These are phyloP conservation scores for Oncorhynchus gorbuscha DNA, from an alignment of 2,113 vertebrate species.

Conservation along the genomic window DNA sequence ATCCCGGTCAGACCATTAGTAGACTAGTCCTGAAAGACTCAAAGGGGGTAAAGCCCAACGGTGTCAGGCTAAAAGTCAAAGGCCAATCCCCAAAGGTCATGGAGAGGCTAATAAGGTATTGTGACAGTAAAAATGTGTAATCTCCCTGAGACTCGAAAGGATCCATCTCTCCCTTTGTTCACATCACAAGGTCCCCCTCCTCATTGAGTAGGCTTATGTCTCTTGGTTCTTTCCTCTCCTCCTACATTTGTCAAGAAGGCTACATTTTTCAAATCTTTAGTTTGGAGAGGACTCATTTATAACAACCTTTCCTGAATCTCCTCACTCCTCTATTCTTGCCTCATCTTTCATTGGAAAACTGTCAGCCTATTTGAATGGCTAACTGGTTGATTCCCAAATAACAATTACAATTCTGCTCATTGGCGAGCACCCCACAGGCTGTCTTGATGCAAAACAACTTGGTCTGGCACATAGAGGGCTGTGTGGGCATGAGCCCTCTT, in stretches of 20 bases:
- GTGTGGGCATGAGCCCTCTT: conserved; percentile 58
- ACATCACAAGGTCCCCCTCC: conserved; percentile 44
- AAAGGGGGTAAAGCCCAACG: conserved; percentile 39
- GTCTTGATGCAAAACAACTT: conserved; percentile 45
- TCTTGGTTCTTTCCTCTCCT: conserved; percentile 56
- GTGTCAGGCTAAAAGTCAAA: conserved; percentile 66
- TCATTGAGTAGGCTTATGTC: conserved; percentile 37
- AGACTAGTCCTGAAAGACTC: conserved; percentile 43
- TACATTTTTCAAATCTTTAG: conserved; percentile 51
- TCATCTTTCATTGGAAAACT: conserved; percentile 41
- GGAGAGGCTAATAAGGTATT: conserved; percentile 70
- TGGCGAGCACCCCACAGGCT: conserved; percentile 49
- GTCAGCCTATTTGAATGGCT: conserved; percentile 43
- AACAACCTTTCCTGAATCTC: conserved; percentile 57
- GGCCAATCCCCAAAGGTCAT: conserved; percentile 67
- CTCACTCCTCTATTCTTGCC: conserved; percentile 8
- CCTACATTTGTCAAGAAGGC: conserved; percentile 36
- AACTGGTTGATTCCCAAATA: conserved; percentile 57
- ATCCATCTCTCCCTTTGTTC: conserved; percentile 58
- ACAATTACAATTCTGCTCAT: conserved; percentile 70
- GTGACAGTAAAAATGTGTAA: conserved; percentile 71
- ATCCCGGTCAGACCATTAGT: conserved; percentile 17
- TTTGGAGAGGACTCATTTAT: conserved; percentile 58
- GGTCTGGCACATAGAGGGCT: conserved; percentile 42
- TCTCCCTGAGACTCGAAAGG: conserved; percentile 69